A percentile compares a stretch with the other conserved stretches of the same genome.
These are phyloP conservation scores for Agrilus mali DNA, from an alignment of 2,888 invertebrate genomes.

Conservation along the genomic window DNA sequence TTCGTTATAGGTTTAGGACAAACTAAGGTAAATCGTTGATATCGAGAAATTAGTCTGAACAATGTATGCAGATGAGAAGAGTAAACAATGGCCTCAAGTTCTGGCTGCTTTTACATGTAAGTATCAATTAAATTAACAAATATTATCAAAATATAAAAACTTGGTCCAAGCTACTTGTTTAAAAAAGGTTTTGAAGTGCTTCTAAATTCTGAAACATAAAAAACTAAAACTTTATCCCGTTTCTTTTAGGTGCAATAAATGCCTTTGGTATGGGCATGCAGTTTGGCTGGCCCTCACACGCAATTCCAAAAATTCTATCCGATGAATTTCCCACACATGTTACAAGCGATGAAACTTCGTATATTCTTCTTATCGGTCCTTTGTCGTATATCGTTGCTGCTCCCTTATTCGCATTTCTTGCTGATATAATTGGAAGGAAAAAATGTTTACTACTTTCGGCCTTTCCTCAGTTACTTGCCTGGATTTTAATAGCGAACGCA, in stretches of 20 bases:
- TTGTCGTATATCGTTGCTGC: conserved; percentile 11
- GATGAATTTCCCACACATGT: conserved; percentile 8
- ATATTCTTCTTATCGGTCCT: conserved; percentile 16
- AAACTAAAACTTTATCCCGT: no score
- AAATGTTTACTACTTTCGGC: conserved; percentile 16
- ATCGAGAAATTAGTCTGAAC: no score
- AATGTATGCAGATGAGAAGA: no score
- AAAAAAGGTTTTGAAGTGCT: no score
- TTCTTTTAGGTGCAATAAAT: conserved; percentile 1
- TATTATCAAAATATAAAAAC: no score
- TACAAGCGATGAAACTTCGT: conserved; percentile 14
- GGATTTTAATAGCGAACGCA: conserved; percentile 17
- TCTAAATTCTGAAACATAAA: no score
- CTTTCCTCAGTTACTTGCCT: conserved; percentile 19
- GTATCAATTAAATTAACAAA: no score
- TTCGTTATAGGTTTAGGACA: no score
- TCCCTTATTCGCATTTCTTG: conserved; percentile 9
- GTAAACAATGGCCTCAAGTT: no score
- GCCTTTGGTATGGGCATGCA: conserved; percentile 1
- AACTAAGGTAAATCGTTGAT: no score
- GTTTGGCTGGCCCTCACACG: conserved; percentile 6
- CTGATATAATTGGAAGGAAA: conserved; percentile 17
- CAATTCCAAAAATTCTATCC: conserved; percentile 4
- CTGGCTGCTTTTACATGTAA: no score
- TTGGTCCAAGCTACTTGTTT: no score